A percentile compares a stretch with the other conserved stretches of the same genome.
These are phyloP conservation scores for Drosophila pruinosa DNA, from an alignment of 1,140 invertebrate species.

Conservation along the genomic window DNA sequence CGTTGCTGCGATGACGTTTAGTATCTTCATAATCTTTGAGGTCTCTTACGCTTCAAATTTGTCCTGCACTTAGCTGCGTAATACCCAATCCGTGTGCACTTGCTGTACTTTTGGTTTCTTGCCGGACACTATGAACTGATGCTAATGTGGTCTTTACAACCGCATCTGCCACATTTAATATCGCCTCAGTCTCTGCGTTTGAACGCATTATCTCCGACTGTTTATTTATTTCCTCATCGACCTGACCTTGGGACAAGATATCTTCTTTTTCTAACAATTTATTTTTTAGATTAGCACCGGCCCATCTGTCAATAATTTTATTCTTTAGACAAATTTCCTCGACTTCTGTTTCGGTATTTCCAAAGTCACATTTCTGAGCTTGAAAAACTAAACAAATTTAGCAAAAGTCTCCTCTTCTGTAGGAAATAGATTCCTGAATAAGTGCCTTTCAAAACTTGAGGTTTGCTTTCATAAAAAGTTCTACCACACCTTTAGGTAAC, in stretches of 20 bases:
- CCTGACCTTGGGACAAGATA: slow-evolving; percentile 1
- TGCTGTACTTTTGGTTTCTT: neutral
- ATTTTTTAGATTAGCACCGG: neutral
- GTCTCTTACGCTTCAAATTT: neutral
- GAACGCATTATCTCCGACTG: neutral
- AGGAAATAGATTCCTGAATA: neutral
- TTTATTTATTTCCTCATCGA: slow-evolving; percentile 3
- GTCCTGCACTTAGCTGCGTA: neutral
- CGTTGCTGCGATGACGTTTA: neutral
- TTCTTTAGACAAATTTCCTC: neutral
- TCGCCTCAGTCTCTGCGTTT: too few species aligned
- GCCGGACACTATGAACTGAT: too few species aligned
- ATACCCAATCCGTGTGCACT: neutral
- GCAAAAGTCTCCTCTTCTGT: neutral
- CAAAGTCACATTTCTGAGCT: neutral
- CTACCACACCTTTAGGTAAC: neutral
- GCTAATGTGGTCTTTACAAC: neutral
- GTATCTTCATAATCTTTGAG: neutral
- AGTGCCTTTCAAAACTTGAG: too few species aligned
- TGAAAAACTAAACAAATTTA: neutral
- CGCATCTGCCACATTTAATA: neutral
- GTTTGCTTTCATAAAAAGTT: neutral
- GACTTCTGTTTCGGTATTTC: neutral
- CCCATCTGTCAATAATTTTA: slow-evolving; percentile 1
- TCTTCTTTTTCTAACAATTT: slow-evolving; percentile 8